Percentiles rank a stretch among this genome's conserved stretches.
Evolutionary conservation across 2,888 invertebrate genomes (phyloP).

Genomic region (Nycteola revayana): DNA sequence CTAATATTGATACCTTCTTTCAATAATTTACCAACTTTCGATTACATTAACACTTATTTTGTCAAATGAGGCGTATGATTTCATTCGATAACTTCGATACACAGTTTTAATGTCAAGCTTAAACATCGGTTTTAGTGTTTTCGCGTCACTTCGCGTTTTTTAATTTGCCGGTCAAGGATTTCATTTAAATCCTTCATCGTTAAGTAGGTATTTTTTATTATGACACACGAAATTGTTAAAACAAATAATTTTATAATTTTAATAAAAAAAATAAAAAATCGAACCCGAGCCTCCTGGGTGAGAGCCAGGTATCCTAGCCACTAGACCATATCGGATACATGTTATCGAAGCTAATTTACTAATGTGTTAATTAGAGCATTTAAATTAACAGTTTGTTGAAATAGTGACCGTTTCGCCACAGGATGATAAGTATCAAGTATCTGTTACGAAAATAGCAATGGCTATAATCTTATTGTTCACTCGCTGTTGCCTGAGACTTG

Average conservation of each 20-base stretch:
- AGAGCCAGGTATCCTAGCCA: slow-evolving; percentile 83
- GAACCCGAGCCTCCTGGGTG: slow-evolving; percentile 84
- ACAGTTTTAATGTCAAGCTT: slow-evolving; percentile 15
- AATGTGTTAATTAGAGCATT: too few species aligned
- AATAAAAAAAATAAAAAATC: too few species aligned
- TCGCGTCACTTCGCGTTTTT: slow-evolving; percentile 32
- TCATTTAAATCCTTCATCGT: slow-evolving; percentile 15
- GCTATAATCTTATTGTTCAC: too few species aligned
- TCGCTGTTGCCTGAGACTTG: too few species aligned
- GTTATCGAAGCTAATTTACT: too few species aligned
- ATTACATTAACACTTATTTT: slow-evolving; percentile 35
- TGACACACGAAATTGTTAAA: slow-evolving; percentile 28
- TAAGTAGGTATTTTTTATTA: slow-evolving; percentile 26
- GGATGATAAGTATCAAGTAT: too few species aligned
- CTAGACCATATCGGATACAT: slow-evolving; percentile 81
- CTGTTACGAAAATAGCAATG: too few species aligned
- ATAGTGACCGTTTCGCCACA: too few species aligned
- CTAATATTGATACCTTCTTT: slow-evolving; percentile 9
- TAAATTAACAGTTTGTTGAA: too few species aligned
- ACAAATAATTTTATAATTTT: too few species aligned
- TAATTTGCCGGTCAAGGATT: slow-evolving; percentile 45
- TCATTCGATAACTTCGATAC: slow-evolving; percentile 18
- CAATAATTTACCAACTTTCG: slow-evolving; percentile 23
- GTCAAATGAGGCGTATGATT: slow-evolving; percentile 35
- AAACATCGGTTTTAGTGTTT: background rate